phyloP scores from a whole-genome alignment of 2,113 vertebrate genomes.

The Toxostoma redivivum region DNA sequence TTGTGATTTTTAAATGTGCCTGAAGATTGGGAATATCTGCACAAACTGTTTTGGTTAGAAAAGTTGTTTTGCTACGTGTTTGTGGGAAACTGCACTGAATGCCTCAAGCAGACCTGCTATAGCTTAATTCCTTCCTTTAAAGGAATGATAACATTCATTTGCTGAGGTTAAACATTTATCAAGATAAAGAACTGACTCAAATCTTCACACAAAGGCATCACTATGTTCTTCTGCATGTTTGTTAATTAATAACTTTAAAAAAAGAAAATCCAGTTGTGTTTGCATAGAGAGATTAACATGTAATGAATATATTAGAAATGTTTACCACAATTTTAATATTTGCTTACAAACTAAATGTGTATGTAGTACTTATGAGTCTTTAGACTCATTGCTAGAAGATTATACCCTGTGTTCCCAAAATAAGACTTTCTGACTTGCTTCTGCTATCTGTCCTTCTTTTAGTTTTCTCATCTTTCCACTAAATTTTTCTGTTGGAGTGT shows the following conservation, averaged over 20 bases:
- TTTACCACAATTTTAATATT: background rate
- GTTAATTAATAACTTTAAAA: slow-evolving; percentile 55
- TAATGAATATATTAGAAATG: background rate
- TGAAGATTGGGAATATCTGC: background rate
- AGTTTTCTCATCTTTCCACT: background rate
- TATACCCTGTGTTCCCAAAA: background rate
- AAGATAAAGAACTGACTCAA: slow-evolving; percentile 34
- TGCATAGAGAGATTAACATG: slow-evolving; percentile 41
- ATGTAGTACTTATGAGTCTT: background rate
- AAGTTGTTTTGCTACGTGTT: background rate
- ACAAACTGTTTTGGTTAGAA: background rate
- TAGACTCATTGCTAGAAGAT: background rate
- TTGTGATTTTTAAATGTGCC: background rate
- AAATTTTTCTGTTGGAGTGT: background rate
- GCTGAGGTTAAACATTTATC: slow-evolving; percentile 52
- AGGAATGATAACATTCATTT: slow-evolving; percentile 12
- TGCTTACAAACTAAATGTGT: background rate
- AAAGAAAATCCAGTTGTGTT: background rate
- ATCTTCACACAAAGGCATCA: slow-evolving; percentile 55
- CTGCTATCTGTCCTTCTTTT: background rate
- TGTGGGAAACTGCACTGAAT: background rate
- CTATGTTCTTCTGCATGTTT: background rate
- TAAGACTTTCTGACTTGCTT: background rate
- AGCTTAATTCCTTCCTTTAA: slow-evolving; percentile 11
- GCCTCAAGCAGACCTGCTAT: background rate